Percentiles rank a stretch among this genome's conserved stretches.
Conservation (phyloP, 2,797 vertebrate genomes). For the Myripristis murdjan region DNA sequence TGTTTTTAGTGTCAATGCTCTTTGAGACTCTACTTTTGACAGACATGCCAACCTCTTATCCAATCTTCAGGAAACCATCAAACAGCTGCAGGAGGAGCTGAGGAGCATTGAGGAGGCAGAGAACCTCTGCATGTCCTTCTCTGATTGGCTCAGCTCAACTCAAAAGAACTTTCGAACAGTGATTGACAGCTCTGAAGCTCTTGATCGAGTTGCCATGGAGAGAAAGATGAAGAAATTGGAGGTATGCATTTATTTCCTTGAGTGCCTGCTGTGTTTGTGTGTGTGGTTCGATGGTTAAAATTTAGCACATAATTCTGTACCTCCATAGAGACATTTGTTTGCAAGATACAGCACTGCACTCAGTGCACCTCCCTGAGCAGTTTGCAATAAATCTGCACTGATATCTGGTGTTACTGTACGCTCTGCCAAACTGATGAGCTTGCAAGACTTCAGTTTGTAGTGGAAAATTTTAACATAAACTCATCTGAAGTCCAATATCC, state of each 20-base stretch:
- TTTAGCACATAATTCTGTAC: slow-evolving; percentile 5
- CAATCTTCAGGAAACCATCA: slow-evolving; percentile 90
- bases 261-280: not conserved
- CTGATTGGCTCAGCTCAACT: slow-evolving; percentile 90
- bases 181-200: slow-evolving; percentile 84
- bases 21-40: no score
- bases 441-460: slow-evolving; percentile 41
- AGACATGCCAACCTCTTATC: slow-evolving; percentile 16
- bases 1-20: no score
- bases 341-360: not conserved
- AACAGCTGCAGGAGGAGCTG: slow-evolving; percentile 94
- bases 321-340: slow-evolving; percentile 21
- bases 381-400: slow-evolving; percentile 56
- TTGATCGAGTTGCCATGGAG: slow-evolving; percentile 90
- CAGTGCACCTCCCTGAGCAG: slow-evolving; percentile 27
- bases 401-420: slow-evolving; percentile 17
- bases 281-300: not conserved
- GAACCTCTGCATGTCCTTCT: slow-evolving; percentile 88
- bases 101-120: slow-evolving; percentile 92
- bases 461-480: slow-evolving; percentile 44
- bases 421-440: slow-evolving; percentile 55
- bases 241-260: slow-evolving; percentile 80
- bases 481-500: slow-evolving; percentile 43
- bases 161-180: slow-evolving; percentile 88
- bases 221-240: slow-evolving; percentile 93